Percentiles rank a stretch among this genome's conserved stretches.
phyloP scores from a whole-genome alignment of 2,797 vertebrate species.

The Threskiornis aethiopicus region DNA sequence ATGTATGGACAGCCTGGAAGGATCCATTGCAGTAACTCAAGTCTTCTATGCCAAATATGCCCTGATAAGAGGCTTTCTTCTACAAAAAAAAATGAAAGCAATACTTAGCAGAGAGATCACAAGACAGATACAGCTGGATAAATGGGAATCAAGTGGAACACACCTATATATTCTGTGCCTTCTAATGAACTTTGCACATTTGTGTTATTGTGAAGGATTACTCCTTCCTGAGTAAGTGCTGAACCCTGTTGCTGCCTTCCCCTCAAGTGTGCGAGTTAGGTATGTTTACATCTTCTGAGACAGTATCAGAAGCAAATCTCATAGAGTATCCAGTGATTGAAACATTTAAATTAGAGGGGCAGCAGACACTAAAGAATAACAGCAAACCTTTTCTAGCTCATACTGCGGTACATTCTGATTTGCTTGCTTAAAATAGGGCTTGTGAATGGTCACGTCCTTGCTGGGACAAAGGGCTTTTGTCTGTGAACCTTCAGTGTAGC shows the following conservation, averaged over 20 bases:
- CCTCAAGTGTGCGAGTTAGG: background rate
- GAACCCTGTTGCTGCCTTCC: background rate
- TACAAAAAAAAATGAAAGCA: background rate
- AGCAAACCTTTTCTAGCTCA: background rate
- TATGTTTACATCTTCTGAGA: background rate
- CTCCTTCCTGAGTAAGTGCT: background rate
- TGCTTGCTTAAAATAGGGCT: background rate
- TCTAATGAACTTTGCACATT: slow-evolving; percentile 26
- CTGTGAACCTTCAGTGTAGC: background rate
- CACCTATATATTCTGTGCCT: slow-evolving; percentile 17
- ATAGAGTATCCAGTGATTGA: background rate
- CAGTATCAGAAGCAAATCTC: background rate
- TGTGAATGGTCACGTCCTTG: background rate
- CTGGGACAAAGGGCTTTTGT: background rate
- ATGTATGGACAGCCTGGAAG: background rate
- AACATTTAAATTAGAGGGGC: background rate
- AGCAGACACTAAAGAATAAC: background rate
- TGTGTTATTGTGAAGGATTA: background rate
- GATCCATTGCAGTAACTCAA: background rate
- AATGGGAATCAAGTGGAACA: background rate
- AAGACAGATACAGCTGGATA: background rate
- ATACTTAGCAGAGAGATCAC: background rate
- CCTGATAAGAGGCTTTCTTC: background rate
- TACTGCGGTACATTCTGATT: background rate
- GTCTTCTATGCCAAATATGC: background rate